Evolutionary conservation across 2,888 invertebrate species (phyloP).

Genomic region (Dryobotodes eremita): DNA sequence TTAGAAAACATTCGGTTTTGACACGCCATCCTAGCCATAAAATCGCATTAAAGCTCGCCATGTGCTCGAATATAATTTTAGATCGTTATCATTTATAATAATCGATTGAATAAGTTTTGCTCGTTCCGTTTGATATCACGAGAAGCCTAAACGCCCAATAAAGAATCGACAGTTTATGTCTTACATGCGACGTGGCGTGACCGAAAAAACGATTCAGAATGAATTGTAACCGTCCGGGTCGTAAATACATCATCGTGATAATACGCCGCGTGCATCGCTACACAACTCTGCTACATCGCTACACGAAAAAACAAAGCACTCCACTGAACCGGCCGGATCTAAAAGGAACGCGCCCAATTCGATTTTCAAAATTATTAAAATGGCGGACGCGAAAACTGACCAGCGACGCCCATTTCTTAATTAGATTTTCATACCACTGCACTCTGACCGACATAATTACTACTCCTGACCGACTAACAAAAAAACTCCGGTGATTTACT

Average conservation of each 20-base stretch:
- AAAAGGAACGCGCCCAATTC: slow-evolving; percentile 68
- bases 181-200: slow-evolving; percentile 90
- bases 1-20: slow-evolving; percentile 59
- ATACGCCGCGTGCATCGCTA: slow-evolving; percentile 82
- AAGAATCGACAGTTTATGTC: slow-evolving; percentile 86
- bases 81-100: slow-evolving; percentile 81
- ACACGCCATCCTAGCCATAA: slow-evolving; percentile 66
- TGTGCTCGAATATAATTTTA: slow-evolving; percentile 78
- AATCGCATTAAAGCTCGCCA: slow-evolving; percentile 71
- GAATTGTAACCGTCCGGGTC: slow-evolving; percentile 83
- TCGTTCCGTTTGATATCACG: slow-evolving; percentile 81
- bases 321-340: slow-evolving; percentile 57
- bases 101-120: slow-evolving; percentile 79
- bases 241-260: slow-evolving; percentile 88
- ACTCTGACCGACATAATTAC: slow-evolving; percentile 91
- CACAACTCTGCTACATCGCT: slow-evolving; percentile 72
- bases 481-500: slow-evolving; percentile 88
- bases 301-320: slow-evolving; percentile 72
- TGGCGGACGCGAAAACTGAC: slow-evolving; percentile 82
- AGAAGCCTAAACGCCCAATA: slow-evolving; percentile 83
- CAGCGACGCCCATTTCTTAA: slow-evolving; percentile 87
- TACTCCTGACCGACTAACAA: slow-evolving; percentile 87
- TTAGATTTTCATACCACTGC: slow-evolving; percentile 89
- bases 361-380: slow-evolving; percentile 79
- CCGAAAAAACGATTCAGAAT: slow-evolving; percentile 88